Evolutionary conservation across 2,113 vertebrate genomes (phyloP), one percentile per base, ranked within the genome.

Genomic region (Brevimyrus niger): DNA sequence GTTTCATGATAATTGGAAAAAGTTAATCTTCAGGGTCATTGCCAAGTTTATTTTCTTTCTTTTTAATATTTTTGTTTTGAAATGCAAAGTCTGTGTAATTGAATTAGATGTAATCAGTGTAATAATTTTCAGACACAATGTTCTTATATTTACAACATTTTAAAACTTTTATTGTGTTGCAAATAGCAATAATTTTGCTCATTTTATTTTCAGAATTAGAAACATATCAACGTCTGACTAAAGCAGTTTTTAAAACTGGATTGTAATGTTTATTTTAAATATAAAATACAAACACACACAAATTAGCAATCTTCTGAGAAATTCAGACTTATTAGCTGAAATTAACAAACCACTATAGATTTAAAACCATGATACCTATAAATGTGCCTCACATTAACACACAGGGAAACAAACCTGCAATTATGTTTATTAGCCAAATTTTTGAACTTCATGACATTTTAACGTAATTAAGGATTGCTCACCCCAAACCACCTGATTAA

Each of bases 41-140:
- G 93, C 92, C 93, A 93, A 93, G 92, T 93, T 91, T 92, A 73
- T 58, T 91, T 89, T 90, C 9, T 69, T 91, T 83, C 93, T 94
- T 93, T 93, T 94, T 94, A 92, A 94, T 92, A 91, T 92, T 92
- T 90, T 90, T 82, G 92, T 92, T 93, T 92, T 92, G 94, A 94
- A 92, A 92, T 94, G 92, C 93, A 93, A 94, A 94, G 93, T 93
- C 92, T 91, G 90, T 89, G 47, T 93, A 94, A 95, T 94, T 94
- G 94, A 91, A 93, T 94, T 91, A 93, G 90, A 89, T 85, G 92
- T 92, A 93, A 89, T 93, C 93, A 89, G 89, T 93, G 89, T 92
- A 91, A 91, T 91, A 89, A 87, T 92, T 80, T 17, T 80, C 31
- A 90, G 19, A 87, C n/a, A 31, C 46, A 87, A 53, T 55, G 50